Base-by-base conservation (phyloP, 2,113 vertebrate species). In the Channa argus region DNA sequence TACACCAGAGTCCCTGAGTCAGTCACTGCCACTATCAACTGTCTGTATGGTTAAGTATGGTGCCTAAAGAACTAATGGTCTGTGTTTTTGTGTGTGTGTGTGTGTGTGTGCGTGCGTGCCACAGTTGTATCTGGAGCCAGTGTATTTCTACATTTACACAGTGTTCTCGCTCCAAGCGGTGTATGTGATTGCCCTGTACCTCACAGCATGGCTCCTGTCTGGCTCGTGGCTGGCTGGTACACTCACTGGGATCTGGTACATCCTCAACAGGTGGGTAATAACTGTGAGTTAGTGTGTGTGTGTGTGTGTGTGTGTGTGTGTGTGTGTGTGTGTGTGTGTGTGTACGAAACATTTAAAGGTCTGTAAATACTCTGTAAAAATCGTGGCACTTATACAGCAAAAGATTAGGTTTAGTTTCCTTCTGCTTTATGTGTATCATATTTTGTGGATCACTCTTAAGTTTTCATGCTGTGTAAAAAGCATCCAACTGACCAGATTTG, bases 81-180 rank as follows among this genome's bases (percentile, higher is more conserved):
- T 46, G 37, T 72, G 47, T 70, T 39, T 66, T 65, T 83, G 55
- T 79, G 46, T 71, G 38, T 76, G 71, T 74, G 44, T 77, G 64
- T 81, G 47, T 70, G 69, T 59, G 60, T 74, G 39, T 68, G 67
- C 67, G 24, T 84, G 44, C 73, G 71, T 82, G 88, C 79, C 92
- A 77, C 94, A 99, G 98, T 90, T 90, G 2, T 97, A 96, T 74
- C 90, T 99, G 90, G 97, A 99, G 84, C 98, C 98, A 0, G 92
- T 99, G 82, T 99, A 98, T 93, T 99, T 99, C 95, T 99, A 99
- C 94, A 97, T 99, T 85, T 99, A 99, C 90, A 98, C 97, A 15
- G 94, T 97, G 74, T 99, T 99, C 91, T 96, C 97, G 54, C 96
- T 98, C 77, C 97, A 99, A 84, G 95, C 96, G 1, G 83, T 99